These are phyloP conservation scores for Sinocyclocheilus anophthalmus DNA, from an alignment of 2,113 vertebrate species.

Conservation along the genomic window DNA sequence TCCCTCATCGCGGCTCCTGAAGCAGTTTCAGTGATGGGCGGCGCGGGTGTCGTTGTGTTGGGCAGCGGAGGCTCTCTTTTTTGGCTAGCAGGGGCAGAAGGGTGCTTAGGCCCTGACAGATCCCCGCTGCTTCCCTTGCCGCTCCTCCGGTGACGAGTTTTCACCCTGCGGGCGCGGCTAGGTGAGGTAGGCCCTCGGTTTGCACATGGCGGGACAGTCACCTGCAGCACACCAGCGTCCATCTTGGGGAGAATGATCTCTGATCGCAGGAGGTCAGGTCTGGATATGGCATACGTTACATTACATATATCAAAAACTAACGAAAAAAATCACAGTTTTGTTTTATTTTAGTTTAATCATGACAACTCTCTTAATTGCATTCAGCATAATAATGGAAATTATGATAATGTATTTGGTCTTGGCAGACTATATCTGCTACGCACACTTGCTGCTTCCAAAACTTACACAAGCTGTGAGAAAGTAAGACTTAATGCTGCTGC, in stretches of 20 bases:
- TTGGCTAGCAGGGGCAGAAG: conserved; percentile 62
- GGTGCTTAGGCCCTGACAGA: conserved; percentile 74
- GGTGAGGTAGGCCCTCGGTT: conserved; percentile 89
- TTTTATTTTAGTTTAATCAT: too few relatives aligned
- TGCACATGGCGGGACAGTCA: conserved; percentile 87
- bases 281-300: conserved; percentile 55
- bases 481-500: too few relatives aligned
- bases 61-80: conserved; percentile 41
- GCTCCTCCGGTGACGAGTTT: conserved; percentile 87
- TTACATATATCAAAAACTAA: too few relatives aligned
- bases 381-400: too few relatives aligned
- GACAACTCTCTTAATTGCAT: too few relatives aligned
- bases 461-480: too few relatives aligned
- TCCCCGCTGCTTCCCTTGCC: conserved; percentile 88
- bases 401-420: too few relatives aligned
- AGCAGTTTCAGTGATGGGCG: conserved; percentile 63
- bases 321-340: too few relatives aligned
- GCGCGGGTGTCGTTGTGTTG: conserved; percentile 46
- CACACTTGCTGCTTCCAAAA: too few relatives aligned
- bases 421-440: too few relatives aligned
- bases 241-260: conserved; percentile 91
- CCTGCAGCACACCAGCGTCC: conserved; percentile 88
- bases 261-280: conserved; percentile 91
- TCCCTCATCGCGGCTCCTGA: conserved; percentile 73
- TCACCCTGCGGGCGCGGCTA: conserved; percentile 85